Conservation (phyloP, 2,797 vertebrate species). For the Xerus rutilus region DNA sequence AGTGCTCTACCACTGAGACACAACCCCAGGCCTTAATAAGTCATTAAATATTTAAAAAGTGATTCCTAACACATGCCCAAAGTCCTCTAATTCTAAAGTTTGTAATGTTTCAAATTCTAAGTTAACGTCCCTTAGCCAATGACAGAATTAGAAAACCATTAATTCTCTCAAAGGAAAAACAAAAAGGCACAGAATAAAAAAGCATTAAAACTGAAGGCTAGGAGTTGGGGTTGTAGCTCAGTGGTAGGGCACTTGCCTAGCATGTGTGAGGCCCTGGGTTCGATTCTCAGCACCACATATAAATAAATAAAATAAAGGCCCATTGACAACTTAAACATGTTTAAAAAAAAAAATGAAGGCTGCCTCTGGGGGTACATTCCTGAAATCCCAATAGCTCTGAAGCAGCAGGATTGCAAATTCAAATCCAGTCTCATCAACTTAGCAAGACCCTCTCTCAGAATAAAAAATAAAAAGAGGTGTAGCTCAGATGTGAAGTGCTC, state of each 20-base stretch:
- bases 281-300: too few relatives aligned
- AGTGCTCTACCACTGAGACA: too few relatives aligned
- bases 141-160: neutral
- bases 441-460: neutral
- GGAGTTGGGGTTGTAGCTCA: too few relatives aligned
- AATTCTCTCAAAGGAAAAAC: neutral
- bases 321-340: too few relatives aligned
- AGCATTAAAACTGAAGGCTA: neutral
- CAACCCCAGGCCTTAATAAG: too few relatives aligned
- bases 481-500: neutral
- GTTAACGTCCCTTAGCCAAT: constrained; percentile 31
- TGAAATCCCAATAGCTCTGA: neutral
- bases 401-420: neutral
- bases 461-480: neutral
- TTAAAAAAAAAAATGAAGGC: too few relatives aligned
- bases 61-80: neutral
- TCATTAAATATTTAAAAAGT: constrained; percentile 40
- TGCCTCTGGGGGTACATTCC: too few relatives aligned
- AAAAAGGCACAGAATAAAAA: neutral
- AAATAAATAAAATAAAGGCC: too few relatives aligned
- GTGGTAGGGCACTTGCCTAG: too few relatives aligned
- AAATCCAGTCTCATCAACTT: neutral
- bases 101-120: constrained; percentile 51
- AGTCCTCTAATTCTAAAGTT: constrained; percentile 40
- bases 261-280: too few relatives aligned